Percentiles rank a stretch among this genome's conserved stretches.
phyloP scores from a whole-genome alignment of 92 coral and sea anemone genomes.

The Palythoa caribaeorum region DNA sequence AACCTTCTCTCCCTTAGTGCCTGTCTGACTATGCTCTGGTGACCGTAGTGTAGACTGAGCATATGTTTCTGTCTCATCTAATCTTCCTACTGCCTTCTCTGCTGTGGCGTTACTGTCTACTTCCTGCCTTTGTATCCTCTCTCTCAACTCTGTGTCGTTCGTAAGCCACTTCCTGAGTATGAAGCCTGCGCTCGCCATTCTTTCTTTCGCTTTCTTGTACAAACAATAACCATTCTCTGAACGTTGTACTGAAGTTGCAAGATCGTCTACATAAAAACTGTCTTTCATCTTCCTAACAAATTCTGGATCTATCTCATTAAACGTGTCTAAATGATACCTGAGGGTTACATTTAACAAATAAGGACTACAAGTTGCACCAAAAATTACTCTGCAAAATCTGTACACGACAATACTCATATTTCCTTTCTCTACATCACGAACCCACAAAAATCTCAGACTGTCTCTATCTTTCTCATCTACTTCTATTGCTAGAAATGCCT shows the following conservation, averaged over 20 bases:
- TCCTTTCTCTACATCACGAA: conserved; percentile 4
- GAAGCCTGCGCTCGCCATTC: conserved; percentile 66
- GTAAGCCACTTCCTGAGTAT: conserved; percentile 62
- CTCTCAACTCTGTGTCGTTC: conserved; percentile 34
- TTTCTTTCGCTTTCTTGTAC: conserved; percentile 62
- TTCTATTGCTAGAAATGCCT: conserved; percentile 43
- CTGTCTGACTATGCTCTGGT: conserved; percentile 25
- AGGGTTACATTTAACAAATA: conserved; percentile 53
- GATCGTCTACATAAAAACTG: conserved; percentile 59
- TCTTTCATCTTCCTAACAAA: conserved; percentile 53
- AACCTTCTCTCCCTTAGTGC: conserved; percentile 49
- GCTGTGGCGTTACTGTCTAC: neutral
- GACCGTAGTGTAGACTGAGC: conserved; percentile 47
- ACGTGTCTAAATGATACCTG: conserved; percentile 64
- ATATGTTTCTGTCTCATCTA: conserved; percentile 56
- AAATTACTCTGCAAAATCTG: neutral
- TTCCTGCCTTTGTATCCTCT: conserved; percentile 31
- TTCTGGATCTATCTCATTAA: conserved; percentile 46
- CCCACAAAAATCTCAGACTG: conserved; percentile 18
- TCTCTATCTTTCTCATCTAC: conserved; percentile 39
- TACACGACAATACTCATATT: conserved; percentile 30
- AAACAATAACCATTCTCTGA: conserved; percentile 30
- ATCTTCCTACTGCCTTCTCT: conserved; percentile 31
- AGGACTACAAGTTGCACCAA: no score
- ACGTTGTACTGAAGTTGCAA: conserved; percentile 50